Conservation (phyloP, 2,888 invertebrate genomes). For the Cyclophora albipunctata region DNA sequence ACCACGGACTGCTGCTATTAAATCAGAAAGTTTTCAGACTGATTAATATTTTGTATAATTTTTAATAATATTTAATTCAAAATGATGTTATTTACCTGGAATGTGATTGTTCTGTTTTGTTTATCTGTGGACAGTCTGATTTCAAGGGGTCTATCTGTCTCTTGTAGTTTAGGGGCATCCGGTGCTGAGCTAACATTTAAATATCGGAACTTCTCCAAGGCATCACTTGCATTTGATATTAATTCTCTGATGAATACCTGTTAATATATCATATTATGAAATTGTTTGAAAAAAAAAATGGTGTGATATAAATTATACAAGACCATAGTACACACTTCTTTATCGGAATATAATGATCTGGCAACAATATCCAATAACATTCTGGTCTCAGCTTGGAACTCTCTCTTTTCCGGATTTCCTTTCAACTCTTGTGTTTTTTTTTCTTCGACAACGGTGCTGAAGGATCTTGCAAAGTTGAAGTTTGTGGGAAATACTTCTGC, state of each 20-base stretch:
- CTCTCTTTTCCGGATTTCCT: slow-evolving; percentile 82
- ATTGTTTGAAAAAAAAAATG: background rate
- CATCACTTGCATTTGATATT: slow-evolving; percentile 98
- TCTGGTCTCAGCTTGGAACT: slow-evolving; percentile 97
- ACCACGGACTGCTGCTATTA: background rate
- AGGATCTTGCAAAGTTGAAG: slow-evolving; percentile 21
- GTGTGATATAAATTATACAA: background rate
- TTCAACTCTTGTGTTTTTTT: slow-evolving; percentile 57
- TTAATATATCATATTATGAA: slow-evolving; percentile 12
- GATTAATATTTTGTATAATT: background rate
- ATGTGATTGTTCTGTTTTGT: slow-evolving; percentile 85
- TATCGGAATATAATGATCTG: slow-evolving; percentile 96
- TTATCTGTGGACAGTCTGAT: slow-evolving; percentile 94
- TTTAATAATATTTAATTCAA: background rate
- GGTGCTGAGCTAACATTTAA: slow-evolving; percentile 76
- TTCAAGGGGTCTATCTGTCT: slow-evolving; percentile 82
- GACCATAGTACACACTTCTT: slow-evolving; percentile 79
- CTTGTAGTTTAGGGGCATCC: slow-evolving; percentile 65
- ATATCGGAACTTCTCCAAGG: slow-evolving; percentile 94
- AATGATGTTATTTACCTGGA: slow-evolving; percentile 79
- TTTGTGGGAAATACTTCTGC: background rate
- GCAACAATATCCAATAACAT: slow-evolving; percentile 98
- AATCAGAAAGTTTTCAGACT: background rate
- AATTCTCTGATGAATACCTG: slow-evolving; percentile 96
- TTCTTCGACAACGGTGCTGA: slow-evolving; percentile 42